phyloP scores from a whole-genome alignment of 2,888 invertebrate species.

The Mythimna lalbum region DNA sequence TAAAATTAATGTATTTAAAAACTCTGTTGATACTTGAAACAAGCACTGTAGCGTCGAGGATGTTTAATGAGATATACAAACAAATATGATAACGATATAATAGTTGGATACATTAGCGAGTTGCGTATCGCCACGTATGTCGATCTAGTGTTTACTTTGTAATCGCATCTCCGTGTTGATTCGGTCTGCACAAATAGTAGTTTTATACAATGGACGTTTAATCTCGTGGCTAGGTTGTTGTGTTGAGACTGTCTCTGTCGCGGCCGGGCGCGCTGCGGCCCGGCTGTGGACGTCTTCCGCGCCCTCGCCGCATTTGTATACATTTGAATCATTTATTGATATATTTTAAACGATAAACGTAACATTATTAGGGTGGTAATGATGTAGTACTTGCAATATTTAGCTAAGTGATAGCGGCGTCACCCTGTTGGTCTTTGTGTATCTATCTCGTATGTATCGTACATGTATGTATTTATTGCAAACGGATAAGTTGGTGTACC shows the following conservation, averaged over 20 bases:
- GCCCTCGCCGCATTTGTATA: conserved; percentile 78
- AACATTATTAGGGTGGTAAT: conserved; percentile 84
- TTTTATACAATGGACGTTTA: conserved; percentile 76
- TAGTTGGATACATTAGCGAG: conserved; percentile 73
- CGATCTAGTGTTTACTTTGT: conserved; percentile 69
- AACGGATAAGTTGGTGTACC: conserved; percentile 73
- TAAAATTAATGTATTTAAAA: conserved; percentile 84
- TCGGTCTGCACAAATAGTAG: conserved; percentile 83
- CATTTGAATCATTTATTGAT: conserved; percentile 80
- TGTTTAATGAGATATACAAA: conserved; percentile 66
- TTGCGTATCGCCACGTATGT: conserved; percentile 72
- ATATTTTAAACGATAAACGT: conserved; percentile 80
- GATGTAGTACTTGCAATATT: conserved; percentile 88
- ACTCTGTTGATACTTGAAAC: conserved; percentile 75
- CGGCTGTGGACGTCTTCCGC: conserved; percentile 70
- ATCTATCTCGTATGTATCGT: conserved; percentile 75
- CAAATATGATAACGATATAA: conserved; percentile 66
- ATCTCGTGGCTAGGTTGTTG: conserved; percentile 74
- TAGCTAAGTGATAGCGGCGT: conserved; percentile 84
- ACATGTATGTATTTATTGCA: conserved; percentile 80
- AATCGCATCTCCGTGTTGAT: conserved; percentile 70
- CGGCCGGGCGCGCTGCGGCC: conserved; percentile 33
- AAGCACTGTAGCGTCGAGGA: conserved; percentile 77
- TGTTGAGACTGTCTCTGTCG: conserved; percentile 71
- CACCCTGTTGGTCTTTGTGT: conserved; percentile 78